phyloP scores from a whole-genome alignment of 2,888 invertebrate species.

The Adelphocoris suturalis region DNA sequence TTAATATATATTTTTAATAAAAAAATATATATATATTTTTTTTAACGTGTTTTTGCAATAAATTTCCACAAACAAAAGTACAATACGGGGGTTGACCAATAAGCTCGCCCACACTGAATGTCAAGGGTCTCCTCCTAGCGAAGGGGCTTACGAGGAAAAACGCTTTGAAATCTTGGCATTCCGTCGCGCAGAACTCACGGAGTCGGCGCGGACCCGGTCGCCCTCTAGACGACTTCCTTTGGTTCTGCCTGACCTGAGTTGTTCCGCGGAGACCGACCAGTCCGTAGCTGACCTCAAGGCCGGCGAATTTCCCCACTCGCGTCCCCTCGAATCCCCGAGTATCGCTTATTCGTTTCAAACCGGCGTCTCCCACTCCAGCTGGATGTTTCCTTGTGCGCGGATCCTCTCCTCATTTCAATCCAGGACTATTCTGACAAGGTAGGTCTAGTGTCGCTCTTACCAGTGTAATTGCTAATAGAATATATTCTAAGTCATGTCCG shows the following conservation, averaged over 20 bases:
- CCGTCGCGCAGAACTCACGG: background rate
- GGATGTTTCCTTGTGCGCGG: background rate
- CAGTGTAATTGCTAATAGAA: background rate
- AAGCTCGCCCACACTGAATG: background rate
- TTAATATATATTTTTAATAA: too few relatives aligned
- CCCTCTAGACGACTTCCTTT: background rate
- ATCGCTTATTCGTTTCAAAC: background rate
- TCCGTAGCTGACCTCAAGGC: background rate
- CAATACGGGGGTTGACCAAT: too few relatives aligned
- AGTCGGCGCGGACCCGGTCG: background rate
- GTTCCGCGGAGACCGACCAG: background rate
- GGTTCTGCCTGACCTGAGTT: background rate
- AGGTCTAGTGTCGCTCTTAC: background rate
- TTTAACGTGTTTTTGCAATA: too few relatives aligned
- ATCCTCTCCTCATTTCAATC: background rate
- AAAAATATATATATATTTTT: too few relatives aligned
- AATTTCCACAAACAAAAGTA: too few relatives aligned
- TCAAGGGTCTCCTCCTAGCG: background rate
- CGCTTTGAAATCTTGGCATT: background rate
- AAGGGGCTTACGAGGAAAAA: background rate
- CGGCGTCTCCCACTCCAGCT: background rate
- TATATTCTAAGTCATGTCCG: too few relatives aligned
- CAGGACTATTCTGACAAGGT: background rate
- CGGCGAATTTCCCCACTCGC: background rate
- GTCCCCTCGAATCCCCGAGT: background rate